These are phyloP conservation scores for Caerostris darwini DNA, from an alignment of 1,140 invertebrate genomes.

Conservation along the genomic window DNA sequence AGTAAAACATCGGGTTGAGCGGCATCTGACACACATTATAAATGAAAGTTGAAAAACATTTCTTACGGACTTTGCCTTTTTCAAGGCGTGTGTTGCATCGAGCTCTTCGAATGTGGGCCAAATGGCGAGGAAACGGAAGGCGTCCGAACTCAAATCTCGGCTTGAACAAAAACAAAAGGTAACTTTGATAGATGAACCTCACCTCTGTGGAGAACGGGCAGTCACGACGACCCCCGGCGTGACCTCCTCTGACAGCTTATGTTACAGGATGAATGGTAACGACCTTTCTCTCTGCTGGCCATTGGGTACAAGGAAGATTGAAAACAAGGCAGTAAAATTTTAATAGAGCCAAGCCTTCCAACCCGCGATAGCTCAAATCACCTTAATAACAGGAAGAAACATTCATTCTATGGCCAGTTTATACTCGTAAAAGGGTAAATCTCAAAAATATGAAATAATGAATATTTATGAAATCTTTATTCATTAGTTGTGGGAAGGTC, in stretches of 20 bases:
- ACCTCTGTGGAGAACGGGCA: background rate
- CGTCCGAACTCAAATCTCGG: background rate
- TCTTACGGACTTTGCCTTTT: too few relatives aligned
- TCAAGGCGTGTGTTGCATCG: too few relatives aligned
- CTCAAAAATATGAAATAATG: too few relatives aligned
- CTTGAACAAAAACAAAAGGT: background rate
- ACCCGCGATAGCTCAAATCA: too few relatives aligned
- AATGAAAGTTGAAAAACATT: background rate
- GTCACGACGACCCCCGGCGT: background rate
- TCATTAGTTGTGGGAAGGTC: too few relatives aligned
- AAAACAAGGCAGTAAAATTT: too few relatives aligned
- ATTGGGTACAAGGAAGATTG: background rate
- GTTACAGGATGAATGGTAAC: constrained; percentile 4
- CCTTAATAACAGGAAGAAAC: too few relatives aligned
- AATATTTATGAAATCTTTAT: too few relatives aligned
- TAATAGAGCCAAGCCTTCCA: too few relatives aligned
- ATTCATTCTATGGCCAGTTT: too few relatives aligned
- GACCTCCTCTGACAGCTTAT: background rate
- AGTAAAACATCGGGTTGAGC: background rate
- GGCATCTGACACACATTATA: background rate
- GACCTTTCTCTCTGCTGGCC: background rate
- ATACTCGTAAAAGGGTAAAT: too few relatives aligned
- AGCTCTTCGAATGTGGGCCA: background rate
- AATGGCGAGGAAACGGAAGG: background rate
- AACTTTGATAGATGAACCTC: constrained; percentile 19